Evolutionary conservation across 2,888 invertebrate genomes (phyloP).

Genomic region (Scaptomyza reducta): DNA sequence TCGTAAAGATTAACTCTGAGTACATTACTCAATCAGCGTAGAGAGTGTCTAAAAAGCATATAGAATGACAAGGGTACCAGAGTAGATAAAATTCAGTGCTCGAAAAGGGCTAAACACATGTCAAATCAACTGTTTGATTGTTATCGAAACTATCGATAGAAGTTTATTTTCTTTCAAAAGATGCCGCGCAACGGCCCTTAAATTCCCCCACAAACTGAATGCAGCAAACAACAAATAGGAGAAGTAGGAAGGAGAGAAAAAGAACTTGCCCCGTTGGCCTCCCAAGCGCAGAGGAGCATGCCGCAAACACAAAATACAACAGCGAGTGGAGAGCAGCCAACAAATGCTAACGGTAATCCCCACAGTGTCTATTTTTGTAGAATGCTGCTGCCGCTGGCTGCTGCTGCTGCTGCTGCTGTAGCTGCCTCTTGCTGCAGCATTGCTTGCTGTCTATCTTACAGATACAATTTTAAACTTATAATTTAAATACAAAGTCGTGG

Average conservation of each 20-base stretch:
- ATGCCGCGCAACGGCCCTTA: neutral
- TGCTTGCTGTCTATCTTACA: conserved; percentile 56
- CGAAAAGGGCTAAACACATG: neutral
- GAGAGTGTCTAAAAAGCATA: neutral
- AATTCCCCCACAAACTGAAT: conserved; percentile 47
- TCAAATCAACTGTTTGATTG: neutral
- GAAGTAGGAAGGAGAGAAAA: neutral
- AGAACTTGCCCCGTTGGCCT: conserved; percentile 72
- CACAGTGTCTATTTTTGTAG: conserved; percentile 72
- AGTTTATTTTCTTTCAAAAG: conserved; percentile 1
- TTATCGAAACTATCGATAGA: conserved; percentile 2
- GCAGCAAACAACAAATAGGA: conserved; percentile 4
- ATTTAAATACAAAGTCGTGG: conserved; percentile 75
- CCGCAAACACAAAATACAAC: conserved; percentile 49
- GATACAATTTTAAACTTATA: conserved; percentile 74
- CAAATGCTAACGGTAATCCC: conserved; percentile 74
- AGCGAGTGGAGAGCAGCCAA: conserved; percentile 20
- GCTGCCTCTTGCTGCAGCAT: conserved; percentile 34
- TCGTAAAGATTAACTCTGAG: conserved; percentile 30
- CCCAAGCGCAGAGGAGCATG: conserved; percentile 66
- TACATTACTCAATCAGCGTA: neutral
- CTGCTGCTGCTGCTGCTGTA: conserved; percentile 5
- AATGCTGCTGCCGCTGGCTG: conserved; percentile 1
- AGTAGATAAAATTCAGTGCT: neutral
- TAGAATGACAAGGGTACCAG: neutral